Conservation (phyloP, 2,797 vertebrate species). For the Poeciliopsis infans region DNA sequence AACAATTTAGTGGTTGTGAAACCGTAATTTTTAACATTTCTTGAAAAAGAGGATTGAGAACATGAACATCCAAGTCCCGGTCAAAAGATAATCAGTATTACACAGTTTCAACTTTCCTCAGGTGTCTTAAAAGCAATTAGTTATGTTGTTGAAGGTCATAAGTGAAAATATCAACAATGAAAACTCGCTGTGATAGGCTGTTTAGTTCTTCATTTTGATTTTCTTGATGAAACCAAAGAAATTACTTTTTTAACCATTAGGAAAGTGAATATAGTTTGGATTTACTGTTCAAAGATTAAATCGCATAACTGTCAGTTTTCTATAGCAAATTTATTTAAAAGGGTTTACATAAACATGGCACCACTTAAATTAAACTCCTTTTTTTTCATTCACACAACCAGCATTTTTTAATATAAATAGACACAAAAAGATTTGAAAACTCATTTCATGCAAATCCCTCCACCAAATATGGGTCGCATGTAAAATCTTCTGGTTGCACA, state of each 20-base stretch:
- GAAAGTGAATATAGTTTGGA: not conserved
- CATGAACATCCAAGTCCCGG: not conserved
- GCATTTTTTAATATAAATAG: conserved; percentile 43
- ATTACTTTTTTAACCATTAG: not conserved
- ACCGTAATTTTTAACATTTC: too few species aligned
- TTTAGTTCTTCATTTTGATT: not conserved
- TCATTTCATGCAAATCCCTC: conserved; percentile 23
- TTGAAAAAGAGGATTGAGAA: too few species aligned
- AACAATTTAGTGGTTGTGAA: too few species aligned
- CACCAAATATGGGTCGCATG: not conserved
- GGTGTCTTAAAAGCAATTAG: not conserved
- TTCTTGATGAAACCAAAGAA: not conserved
- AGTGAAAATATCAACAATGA: not conserved
- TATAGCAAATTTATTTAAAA: conserved; percentile 75
- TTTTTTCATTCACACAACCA: conserved; percentile 40
- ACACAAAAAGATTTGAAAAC: conserved; percentile 45
- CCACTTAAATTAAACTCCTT: conserved; percentile 59
- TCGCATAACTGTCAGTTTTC: conserved; percentile 9
- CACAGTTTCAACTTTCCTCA: not conserved
- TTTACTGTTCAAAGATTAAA: not conserved
- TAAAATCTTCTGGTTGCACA: not conserved
- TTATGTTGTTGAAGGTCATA: not conserved
- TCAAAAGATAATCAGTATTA: not conserved
- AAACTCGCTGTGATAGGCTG: not conserved
- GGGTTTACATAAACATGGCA: conserved; percentile 71